Conservation (phyloP, 2,797 vertebrate species). For the Alcedo atthis region DNA sequence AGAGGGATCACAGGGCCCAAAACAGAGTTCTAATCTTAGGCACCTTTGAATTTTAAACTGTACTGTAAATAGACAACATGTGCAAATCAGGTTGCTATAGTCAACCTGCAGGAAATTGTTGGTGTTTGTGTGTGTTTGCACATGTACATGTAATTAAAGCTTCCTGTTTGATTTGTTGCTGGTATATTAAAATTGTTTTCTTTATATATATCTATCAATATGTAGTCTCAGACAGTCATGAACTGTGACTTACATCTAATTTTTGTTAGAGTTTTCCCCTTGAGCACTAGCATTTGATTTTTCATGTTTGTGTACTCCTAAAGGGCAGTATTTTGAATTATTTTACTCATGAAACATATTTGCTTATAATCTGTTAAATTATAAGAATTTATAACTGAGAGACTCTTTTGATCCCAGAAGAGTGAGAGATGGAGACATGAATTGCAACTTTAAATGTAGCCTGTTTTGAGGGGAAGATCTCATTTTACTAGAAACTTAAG, state of each 20-base stretch:
- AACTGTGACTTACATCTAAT: neutral
- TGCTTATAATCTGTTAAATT: neutral
- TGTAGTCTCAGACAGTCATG: neutral
- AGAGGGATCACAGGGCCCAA: neutral
- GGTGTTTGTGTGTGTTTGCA: accelerated
- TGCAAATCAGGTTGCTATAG: neutral
- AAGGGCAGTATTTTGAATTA: neutral
- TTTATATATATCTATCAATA: neutral
- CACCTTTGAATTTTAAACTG: neutral
- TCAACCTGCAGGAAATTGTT: neutral
- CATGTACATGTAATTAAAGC: neutral
- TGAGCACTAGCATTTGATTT: neutral
- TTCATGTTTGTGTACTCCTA: neutral
- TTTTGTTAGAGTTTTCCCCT: neutral
- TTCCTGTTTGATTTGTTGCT: neutral
- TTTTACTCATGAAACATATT: neutral
- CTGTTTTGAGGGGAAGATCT: neutral
- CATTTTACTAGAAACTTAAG: neutral
- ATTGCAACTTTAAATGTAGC: slow-evolving; percentile 13
- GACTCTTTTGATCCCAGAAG: slow-evolving; percentile 2
- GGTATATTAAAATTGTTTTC: neutral
- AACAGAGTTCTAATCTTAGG: neutral
- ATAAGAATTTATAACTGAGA: neutral
- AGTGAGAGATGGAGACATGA: slow-evolving; percentile 1
- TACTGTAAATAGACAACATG: neutral